Percentiles rank a stretch among this genome's conserved stretches.
These are phyloP conservation scores for Peromyscus maniculatus DNA, from an alignment of 2,113 vertebrate genomes.

Conservation along the genomic window DNA sequence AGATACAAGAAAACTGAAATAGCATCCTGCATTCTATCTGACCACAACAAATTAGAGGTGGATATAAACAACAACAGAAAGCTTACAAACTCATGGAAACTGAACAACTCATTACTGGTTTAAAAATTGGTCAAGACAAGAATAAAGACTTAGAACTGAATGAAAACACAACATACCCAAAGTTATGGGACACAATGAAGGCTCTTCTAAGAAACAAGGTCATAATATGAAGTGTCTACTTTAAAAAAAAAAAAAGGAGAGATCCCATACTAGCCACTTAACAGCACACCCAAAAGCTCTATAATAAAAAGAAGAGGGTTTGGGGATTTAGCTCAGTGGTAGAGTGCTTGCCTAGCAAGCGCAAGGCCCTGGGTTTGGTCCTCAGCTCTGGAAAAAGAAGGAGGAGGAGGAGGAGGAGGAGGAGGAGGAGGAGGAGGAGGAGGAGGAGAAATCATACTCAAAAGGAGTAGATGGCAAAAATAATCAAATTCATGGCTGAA, in stretches of 20 bases:
- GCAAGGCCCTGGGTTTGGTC: too few relatives aligned
- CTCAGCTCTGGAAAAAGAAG: too few relatives aligned
- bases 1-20: too few relatives aligned
- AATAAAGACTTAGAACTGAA: neutral
- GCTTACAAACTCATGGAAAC: neutral
- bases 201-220: neutral
- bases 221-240: neutral
- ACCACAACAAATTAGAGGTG: neutral
- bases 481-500: neutral
- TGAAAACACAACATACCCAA: neutral
- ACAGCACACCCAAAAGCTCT: neutral
- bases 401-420: too few relatives aligned
- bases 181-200: neutral
- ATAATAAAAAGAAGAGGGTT: neutral
- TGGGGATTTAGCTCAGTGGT: too few relatives aligned
- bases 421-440: too few relatives aligned
- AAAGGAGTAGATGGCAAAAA: neutral
- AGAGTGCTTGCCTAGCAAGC: too few relatives aligned
- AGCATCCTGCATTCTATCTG: too few relatives aligned
- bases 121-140: neutral
- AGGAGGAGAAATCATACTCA: neutral
- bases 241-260: neutral
- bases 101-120: neutral
- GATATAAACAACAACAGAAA: neutral
- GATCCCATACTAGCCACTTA: neutral